Conservation (phyloP, 2,888 invertebrate genomes). For the Spisula subtruncata region DNA sequence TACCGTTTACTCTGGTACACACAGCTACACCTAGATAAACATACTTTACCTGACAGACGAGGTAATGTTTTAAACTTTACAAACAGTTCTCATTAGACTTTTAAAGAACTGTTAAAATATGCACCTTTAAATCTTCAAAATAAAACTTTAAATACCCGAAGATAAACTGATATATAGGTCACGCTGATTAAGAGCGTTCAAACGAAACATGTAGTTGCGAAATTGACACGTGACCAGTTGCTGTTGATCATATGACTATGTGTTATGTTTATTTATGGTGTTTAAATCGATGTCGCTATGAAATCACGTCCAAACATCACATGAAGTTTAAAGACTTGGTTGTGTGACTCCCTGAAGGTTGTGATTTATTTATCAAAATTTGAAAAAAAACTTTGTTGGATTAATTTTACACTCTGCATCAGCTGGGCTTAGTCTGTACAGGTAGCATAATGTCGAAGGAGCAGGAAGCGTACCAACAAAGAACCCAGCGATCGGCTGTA, state of each 20-base stretch:
- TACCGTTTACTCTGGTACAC: no score
- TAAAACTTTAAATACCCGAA: no score
- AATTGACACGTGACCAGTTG: not conserved
- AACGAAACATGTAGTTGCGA: not conserved
- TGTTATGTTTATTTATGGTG: slow-evolving; percentile 21
- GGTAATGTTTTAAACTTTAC: no score
- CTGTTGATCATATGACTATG: slow-evolving; percentile 27
- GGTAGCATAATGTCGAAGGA: slow-evolving; percentile 58
- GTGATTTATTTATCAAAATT: not conserved
- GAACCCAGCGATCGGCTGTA: slow-evolving; percentile 10
- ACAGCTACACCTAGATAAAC: no score
- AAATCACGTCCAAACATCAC: not conserved
- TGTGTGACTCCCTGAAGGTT: not conserved
- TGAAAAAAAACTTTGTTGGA: not conserved
- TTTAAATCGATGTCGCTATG: not conserved
- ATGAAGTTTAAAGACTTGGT: not conserved
- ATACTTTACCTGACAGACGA: no score
- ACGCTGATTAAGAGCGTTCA: no score
- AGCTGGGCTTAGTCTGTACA: not conserved
- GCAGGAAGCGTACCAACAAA: slow-evolving; percentile 54
- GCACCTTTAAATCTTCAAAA: no score
- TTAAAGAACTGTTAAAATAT: no score
- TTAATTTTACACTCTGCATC: not conserved
- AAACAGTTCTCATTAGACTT: no score
- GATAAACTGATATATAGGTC: no score